Conservation (phyloP, 2,888 invertebrate genomes). For the Plebejus argus region DNA sequence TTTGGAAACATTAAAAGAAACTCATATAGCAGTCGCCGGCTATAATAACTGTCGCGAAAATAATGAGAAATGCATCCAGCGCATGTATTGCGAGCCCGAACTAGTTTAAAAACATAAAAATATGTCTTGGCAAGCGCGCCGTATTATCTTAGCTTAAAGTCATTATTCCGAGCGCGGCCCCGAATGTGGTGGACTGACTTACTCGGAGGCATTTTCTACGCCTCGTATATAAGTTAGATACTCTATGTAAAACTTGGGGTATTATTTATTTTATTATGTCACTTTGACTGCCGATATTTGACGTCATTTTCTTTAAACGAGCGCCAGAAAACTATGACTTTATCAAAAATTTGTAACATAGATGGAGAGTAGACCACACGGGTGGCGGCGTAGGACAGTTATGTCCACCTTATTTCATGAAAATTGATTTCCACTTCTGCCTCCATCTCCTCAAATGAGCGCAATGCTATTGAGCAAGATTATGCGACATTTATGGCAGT, state of each 20-base stretch:
- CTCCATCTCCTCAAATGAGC: no score
- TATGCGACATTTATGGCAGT: no score
- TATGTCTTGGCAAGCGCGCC: slow-evolving; percentile 27
- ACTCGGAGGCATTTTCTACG: background rate
- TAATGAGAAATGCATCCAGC: slow-evolving; percentile 17
- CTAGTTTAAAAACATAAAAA: slow-evolving; percentile 28
- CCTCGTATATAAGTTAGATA: background rate
- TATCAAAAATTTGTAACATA: no score
- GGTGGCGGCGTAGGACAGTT: no score
- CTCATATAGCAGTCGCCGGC: slow-evolving; percentile 8
- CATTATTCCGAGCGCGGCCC: slow-evolving; percentile 10
- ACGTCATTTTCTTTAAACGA: no score
- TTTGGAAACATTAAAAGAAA: slow-evolving; percentile 17
- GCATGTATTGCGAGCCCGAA: background rate
- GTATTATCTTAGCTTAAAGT: slow-evolving; percentile 24
- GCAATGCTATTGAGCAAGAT: no score
- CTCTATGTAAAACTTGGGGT: background rate
- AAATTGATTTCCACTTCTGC: no score
- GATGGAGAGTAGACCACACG: no score
- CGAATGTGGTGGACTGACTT: background rate
- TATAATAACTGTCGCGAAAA: slow-evolving; percentile 12
- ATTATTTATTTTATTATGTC: no score
- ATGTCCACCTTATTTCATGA: no score
- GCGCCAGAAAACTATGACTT: no score
- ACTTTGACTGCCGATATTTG: no score